Conservation (phyloP, 2,888 invertebrate genomes). For the Hoplodrina ambigua region DNA sequence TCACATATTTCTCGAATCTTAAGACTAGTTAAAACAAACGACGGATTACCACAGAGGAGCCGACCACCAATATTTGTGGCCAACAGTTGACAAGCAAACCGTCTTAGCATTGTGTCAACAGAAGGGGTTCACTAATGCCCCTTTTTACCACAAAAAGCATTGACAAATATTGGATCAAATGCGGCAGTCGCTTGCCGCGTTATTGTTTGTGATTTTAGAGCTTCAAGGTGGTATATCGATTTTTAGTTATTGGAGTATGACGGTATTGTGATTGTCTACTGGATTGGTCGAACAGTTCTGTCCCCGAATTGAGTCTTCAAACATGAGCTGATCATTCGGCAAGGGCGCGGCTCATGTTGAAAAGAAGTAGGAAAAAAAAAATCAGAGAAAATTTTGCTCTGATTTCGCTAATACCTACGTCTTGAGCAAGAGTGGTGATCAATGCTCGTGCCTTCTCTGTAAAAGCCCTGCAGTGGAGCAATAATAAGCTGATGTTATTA, state of each 20-base stretch:
- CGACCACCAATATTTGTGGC: slow-evolving; percentile 85
- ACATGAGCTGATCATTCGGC: neutral
- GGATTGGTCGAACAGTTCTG: neutral
- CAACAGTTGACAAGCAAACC: slow-evolving; percentile 88
- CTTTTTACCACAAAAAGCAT: slow-evolving; percentile 89
- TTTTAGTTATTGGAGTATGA: slow-evolving; percentile 55
- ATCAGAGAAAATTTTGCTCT: too few relatives aligned
- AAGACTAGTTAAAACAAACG: slow-evolving; percentile 60
- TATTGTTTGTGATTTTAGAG: slow-evolving; percentile 60
- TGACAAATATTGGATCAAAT: slow-evolving; percentile 82
- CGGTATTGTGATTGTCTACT: slow-evolving; percentile 12
- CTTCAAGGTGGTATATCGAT: slow-evolving; percentile 43
- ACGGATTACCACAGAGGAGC: slow-evolving; percentile 85
- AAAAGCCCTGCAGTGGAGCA: too few relatives aligned
- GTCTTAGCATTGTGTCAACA: slow-evolving; percentile 87
- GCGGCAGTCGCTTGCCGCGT: slow-evolving; percentile 67
- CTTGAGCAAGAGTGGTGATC: too few relatives aligned
- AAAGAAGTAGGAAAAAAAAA: neutral
- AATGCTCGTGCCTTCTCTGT: too few relatives aligned
- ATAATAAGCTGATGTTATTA: too few relatives aligned
- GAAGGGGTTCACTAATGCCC: slow-evolving; percentile 90
- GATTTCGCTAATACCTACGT: too few relatives aligned
- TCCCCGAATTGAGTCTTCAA: neutral
- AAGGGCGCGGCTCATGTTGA: neutral
- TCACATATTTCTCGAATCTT: slow-evolving; percentile 50